Evolutionary conservation across 1,140 invertebrate genomes (phyloP).

Genomic region (Drosophila prosaltans): DNA sequence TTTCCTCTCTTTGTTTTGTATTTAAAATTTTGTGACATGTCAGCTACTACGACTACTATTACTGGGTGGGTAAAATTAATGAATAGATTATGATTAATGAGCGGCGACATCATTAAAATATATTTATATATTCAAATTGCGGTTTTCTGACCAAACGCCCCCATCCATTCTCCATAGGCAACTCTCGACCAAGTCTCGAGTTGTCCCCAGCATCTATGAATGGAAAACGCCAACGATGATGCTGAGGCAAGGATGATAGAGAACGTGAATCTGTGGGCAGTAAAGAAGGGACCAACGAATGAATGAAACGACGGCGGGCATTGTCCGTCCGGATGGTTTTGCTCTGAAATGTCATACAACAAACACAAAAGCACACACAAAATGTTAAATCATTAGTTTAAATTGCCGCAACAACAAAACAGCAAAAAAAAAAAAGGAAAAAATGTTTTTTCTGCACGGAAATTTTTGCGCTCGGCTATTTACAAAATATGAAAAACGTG

Average conservation of each 20-base stretch:
- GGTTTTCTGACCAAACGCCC: constrained; percentile 66
- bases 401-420: constrained; percentile 70
- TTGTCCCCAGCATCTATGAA: constrained; percentile 47
- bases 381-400: constrained; percentile 80
- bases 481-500: constrained; percentile 78
- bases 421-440: not conserved
- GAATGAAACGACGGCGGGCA: constrained; percentile 43
- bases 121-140: constrained; percentile 80
- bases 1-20: constrained; percentile 32
- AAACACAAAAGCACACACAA: constrained; percentile 53
- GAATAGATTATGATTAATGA: constrained; percentile 82
- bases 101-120: constrained; percentile 81
- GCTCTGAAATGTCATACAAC: constrained; percentile 65
- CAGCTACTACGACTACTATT: constrained; percentile 18
- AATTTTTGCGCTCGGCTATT: constrained; percentile 48
- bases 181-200: constrained; percentile 12
- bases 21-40: constrained; percentile 57
- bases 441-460: constrained; percentile 23
- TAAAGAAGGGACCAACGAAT: constrained; percentile 29
- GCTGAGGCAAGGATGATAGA: too few species aligned
- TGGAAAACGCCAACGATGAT: constrained; percentile 18
- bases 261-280: not conserved
- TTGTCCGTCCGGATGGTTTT: constrained; percentile 19
- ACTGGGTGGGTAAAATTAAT: constrained; percentile 72
- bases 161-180: not conserved